A percentile compares a stretch with the other conserved stretches of the same genome.
Evolutionary conservation across 2,113 vertebrate species (phyloP).

Genomic region (Lates calcarifer): DNA sequence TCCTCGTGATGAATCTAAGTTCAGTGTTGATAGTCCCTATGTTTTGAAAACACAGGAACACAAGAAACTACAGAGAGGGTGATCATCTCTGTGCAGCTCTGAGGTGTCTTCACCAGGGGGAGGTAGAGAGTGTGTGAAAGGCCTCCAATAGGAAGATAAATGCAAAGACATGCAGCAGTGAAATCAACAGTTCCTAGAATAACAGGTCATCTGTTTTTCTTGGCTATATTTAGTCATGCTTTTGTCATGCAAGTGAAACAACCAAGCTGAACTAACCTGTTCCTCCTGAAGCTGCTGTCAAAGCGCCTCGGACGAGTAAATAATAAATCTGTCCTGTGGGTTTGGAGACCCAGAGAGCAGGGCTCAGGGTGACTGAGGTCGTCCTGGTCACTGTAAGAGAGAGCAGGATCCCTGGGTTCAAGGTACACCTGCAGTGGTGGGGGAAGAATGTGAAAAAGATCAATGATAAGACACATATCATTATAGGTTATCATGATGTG

Average conservation of each 20-base stretch:
- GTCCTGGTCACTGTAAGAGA: too few species aligned
- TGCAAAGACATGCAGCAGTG: background rate
- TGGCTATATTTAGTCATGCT: background rate
- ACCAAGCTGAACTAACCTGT: background rate
- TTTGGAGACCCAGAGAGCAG: background rate
- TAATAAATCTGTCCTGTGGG: background rate
- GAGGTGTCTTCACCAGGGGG: slow-evolving; percentile 6
- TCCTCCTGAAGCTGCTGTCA: background rate
- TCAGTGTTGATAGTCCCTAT: too few species aligned
- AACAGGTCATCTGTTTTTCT: too few species aligned
- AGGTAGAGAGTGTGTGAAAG: background rate
- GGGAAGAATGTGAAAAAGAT: background rate
- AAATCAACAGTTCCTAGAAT: too few species aligned
- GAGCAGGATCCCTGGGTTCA: too few species aligned
- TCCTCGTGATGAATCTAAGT: too few species aligned
- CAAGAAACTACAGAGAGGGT: background rate
- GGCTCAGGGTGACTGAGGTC: background rate
- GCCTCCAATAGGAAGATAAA: background rate
- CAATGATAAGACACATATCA: background rate
- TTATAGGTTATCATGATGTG: background rate
- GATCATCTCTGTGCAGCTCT: background rate
- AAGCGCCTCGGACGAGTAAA: background rate
- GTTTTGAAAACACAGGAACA: too few species aligned
- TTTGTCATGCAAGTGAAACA: background rate
- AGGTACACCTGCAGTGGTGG: background rate